These are phyloP conservation scores for Riptortus pedestris DNA, from an alignment of 1,140 invertebrate species.

Conservation along the genomic window DNA sequence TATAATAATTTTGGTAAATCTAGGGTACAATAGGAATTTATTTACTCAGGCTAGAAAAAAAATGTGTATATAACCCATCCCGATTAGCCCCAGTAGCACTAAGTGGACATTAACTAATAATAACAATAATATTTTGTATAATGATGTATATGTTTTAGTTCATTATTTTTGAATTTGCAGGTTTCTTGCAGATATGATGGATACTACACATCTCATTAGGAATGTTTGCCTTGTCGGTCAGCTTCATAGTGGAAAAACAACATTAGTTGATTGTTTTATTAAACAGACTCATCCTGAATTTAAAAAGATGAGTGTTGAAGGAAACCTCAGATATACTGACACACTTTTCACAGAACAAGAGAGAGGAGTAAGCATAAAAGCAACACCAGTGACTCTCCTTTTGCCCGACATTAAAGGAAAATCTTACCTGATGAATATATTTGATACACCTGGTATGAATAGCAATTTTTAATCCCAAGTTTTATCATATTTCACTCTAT, in stretches of 20 bases:
- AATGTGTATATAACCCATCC: too few relatives aligned
- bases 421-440: conserved; percentile 90
- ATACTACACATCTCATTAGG: conserved; percentile 85
- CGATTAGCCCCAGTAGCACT: too few relatives aligned
- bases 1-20: too few relatives aligned
- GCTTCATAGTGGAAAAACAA: conserved; percentile 98
- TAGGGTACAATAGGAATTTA: too few relatives aligned
- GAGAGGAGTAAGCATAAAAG: conserved; percentile 93
- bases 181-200: conserved; percentile 94
- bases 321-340: conserved; percentile 86
- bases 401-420: conserved; percentile 89
- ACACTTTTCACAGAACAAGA: conserved; percentile 97
- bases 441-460: conserved; percentile 85
- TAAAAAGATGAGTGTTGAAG: conserved; percentile 56
- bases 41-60: too few relatives aligned
- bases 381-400: conserved; percentile 87
- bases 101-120: too few relatives aligned
- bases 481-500: too few relatives aligned
- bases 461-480: background rate
- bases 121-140: too few relatives aligned
- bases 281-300: conserved; percentile 93
- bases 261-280: conserved; percentile 93
- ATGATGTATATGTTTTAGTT: too few relatives aligned
- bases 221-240: conserved; percentile 95
- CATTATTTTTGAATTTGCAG: conserved; percentile 34